Evolutionary conservation across 2,888 invertebrate genomes (phyloP).

Genomic region (Reticulitermes lucifugus): DNA sequence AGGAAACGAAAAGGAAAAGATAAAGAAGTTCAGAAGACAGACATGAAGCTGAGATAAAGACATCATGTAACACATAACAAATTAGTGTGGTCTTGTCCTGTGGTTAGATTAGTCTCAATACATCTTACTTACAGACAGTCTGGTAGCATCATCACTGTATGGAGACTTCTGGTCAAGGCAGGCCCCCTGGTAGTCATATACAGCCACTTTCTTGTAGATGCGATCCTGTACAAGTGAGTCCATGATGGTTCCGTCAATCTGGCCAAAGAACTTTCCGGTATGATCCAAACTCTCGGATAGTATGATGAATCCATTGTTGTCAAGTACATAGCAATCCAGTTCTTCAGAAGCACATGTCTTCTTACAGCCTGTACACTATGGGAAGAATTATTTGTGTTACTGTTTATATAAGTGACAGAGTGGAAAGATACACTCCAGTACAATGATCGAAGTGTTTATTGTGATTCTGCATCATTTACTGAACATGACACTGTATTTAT

Average conservation of each 20-base stretch:
- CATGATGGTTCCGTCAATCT: slow-evolving; percentile 95
- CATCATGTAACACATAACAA: too few relatives aligned
- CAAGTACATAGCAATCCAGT: slow-evolving; percentile 91
- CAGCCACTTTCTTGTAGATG: slow-evolving; percentile 88
- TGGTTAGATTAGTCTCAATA: too few relatives aligned
- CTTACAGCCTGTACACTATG: slow-evolving; percentile 69
- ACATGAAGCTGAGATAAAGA: too few relatives aligned
- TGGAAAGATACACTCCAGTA: too few relatives aligned
- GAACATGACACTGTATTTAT: too few relatives aligned
- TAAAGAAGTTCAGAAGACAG: too few relatives aligned
- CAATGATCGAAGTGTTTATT: too few relatives aligned
- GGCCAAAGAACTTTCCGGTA: slow-evolving; percentile 93
- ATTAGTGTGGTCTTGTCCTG: too few relatives aligned
- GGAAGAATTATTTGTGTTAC: neutral
- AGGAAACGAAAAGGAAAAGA: too few relatives aligned
- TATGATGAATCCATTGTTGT: slow-evolving; percentile 95
- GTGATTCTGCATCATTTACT: too few relatives aligned
- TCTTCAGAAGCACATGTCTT: slow-evolving; percentile 90
- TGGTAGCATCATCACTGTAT: slow-evolving; percentile 69
- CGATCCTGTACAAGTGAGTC: slow-evolving; percentile 91
- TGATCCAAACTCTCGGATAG: slow-evolving; percentile 88
- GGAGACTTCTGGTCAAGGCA: slow-evolving; percentile 69
- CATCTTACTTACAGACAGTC: slow-evolving; percentile 63
- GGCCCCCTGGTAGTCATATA: slow-evolving; percentile 90
- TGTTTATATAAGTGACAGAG: too few relatives aligned